Evolutionary conservation across 2,888 invertebrate genomes (phyloP), one percentile per base, ranked within the genome.

Genomic region (Altica lythri): DNA sequence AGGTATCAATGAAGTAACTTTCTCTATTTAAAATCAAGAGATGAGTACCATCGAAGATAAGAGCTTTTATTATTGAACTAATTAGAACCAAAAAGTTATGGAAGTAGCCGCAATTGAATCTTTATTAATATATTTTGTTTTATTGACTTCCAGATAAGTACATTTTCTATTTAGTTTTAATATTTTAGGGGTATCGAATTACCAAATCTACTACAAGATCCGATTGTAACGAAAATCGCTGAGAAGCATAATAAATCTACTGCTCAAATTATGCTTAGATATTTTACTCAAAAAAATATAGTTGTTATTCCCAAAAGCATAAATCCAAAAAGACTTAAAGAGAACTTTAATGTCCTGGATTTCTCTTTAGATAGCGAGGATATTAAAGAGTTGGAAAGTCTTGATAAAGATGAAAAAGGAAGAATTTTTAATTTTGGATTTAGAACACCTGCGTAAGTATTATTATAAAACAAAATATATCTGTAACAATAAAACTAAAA

Each of bases 291-390:
- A 72, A 81, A 82, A 19, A 86, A 84, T 8, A 75, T 92, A 22
- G 81, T 81, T 4, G 84, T 85, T 29, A 90, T 94, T 65, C 92
- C 92, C 5, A 93, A 92, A 73, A 92, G 91, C 72, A 86, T 86
- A 2, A 86, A 86, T 72, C 76, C 84, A 0, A 68, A 75, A 1
- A 81, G 92, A 60, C 83, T 93, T 14, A 80, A 80, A 69, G 83
- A 89, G 76, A 93, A 93, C 69, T 80, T 90, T 42, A 76, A 86
- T 48, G 71, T 90, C 32, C 89, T 88, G 72, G 84, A 86, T 72
- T 90, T 90, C 72, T 74, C 81, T 60, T 72, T 91, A 17, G 80
- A 76, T 44, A 68, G 77, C 0, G 76, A 77, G 1, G 89, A 90
- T 67, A 80, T 88, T 73, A 65, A 74, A 0, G 77, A 78, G 38